phyloP scores from a whole-genome alignment of 2,113 vertebrate species.

The Excalfactoria chinensis region DNA sequence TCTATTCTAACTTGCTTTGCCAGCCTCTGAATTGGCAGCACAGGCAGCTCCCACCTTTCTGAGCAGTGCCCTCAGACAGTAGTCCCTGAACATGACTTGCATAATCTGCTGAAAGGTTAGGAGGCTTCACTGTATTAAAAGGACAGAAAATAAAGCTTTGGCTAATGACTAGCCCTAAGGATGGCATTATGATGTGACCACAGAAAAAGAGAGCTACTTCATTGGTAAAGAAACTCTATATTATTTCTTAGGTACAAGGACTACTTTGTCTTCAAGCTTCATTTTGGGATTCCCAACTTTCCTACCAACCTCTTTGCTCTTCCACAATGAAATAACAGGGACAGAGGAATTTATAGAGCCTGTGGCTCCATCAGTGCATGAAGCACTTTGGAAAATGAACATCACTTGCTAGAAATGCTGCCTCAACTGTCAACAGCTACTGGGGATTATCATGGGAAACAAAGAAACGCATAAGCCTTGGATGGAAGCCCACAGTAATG shows the following conservation, averaged over 20 bases:
- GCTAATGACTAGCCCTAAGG: background rate
- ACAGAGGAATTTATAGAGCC: background rate
- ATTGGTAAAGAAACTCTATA: background rate
- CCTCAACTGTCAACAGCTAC: background rate
- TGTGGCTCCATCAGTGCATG: background rate
- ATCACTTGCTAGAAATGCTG: background rate
- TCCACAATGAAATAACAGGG: background rate
- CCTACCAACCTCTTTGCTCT: background rate
- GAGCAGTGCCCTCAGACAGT: background rate
- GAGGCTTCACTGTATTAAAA: background rate
- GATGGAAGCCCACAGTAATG: background rate
- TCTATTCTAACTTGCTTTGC: background rate
- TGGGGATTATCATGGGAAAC: background rate
- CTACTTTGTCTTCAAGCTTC: background rate
- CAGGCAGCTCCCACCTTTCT: accelerated
- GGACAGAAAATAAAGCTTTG: background rate
- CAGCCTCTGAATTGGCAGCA: background rate
- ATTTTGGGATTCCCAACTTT: background rate
- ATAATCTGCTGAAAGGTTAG: background rate
- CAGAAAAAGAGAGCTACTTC: background rate
- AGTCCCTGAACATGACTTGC: background rate
- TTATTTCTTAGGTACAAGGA: background rate
- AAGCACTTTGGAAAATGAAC: background rate
- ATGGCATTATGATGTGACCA: accelerated
- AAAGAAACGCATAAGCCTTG: background rate